Base-by-base conservation (phyloP, 2,797 vertebrate genomes). In the Clangula hyemalis region DNA sequence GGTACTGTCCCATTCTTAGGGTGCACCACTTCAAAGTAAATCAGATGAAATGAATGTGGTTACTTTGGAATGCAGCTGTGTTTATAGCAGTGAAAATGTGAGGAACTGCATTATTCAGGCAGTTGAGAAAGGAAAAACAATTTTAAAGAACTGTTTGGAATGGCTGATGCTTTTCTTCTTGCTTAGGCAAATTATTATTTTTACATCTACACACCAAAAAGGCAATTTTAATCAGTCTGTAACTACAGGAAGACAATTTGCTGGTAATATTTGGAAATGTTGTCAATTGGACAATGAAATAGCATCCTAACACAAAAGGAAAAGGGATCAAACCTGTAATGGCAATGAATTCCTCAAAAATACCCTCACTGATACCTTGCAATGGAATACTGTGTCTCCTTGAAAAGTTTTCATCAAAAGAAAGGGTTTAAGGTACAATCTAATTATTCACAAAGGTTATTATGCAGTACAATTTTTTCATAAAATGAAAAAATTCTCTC, bases 171-270 rank as follows among this genome's bases (percentile, higher is more conserved):
- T 91, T 87, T 84, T 47, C 7, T 60, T 64, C 5, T 51, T 76
- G n/a, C 56, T 53, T 72, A 56, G n/a, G 58, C 73, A 76, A 93
- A 65, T 83, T 68, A 65, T 64, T 76, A 53, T 68, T 89, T 93
- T 91, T 74, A 45, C 53, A 49, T 68, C 43, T 47, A 28, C 25
- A 38, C 36, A 32, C 3, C 22, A 64, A 86, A 94, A 70, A 56
- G 4, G 8, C 30, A 68, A 9, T 79, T 90, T 87, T 85, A 66
- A 60, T 77, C 66, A 68, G 34, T 68, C 51, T 87, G 0, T 76
- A 41, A 64, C 47, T 79, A 32, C 16, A 71, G n/a, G 30, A 76
- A 82, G 21, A 68, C 17, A 79, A 69, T 72, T 70, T 73, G 13
- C 65, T 66, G 47, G 6, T 27, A 49, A 8, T 89, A 53, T 64